Evolutionary conservation across 1,140 invertebrate genomes (phyloP).

Genomic region (Panulirus ornatus): DNA sequence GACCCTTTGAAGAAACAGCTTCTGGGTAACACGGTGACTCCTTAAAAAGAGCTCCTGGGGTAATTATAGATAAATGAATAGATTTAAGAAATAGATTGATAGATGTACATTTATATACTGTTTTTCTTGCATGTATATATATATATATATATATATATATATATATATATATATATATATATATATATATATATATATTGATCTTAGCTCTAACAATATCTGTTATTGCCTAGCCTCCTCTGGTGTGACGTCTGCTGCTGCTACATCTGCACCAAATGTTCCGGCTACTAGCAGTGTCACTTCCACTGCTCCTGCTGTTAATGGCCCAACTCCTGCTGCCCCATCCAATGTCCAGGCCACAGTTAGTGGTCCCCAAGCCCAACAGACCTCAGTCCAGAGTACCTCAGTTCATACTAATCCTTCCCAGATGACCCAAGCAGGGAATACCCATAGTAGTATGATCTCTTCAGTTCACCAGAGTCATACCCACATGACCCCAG

Average conservation of each 20-base stretch:
- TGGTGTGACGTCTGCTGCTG: constrained; percentile 50
- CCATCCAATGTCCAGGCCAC: constrained; percentile 33
- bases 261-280: constrained; percentile 51
- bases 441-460: background rate
- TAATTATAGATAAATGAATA: too few relatives aligned
- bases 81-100: too few relatives aligned
- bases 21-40: too few relatives aligned
- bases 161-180: too few relatives aligned
- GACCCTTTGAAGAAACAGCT: too few relatives aligned
- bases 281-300: constrained; percentile 38
- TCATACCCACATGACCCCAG: background rate
- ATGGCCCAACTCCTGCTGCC: constrained; percentile 45
- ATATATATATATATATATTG: background rate
- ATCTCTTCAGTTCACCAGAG: background rate
- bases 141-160: too few relatives aligned
- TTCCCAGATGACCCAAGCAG: background rate
- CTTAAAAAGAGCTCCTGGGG: too few relatives aligned
- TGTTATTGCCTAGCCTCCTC: constrained; percentile 51
- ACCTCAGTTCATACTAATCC: background rate
- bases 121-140: too few relatives aligned
- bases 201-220: constrained; percentile 25
- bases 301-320: constrained; percentile 40
- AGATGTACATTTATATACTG: too few relatives aligned
- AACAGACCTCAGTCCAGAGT: constrained; percentile 10
- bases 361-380: constrained; percentile 3